Evolutionary conservation across 2,797 vertebrate genomes (phyloP).

Genomic region (Selene dorsalis): DNA sequence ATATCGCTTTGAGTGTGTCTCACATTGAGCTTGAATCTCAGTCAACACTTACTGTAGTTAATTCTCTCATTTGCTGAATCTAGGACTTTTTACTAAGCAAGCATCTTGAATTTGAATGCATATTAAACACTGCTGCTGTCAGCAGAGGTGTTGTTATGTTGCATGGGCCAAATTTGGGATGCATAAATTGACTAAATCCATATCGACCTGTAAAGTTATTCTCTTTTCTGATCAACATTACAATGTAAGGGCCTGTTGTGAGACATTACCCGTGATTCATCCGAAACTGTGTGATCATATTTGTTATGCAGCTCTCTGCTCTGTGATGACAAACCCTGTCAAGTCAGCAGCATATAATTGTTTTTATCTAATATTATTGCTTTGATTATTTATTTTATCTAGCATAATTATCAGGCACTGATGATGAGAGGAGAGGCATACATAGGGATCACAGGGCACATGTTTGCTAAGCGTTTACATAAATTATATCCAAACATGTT

Average conservation of each 20-base stretch:
- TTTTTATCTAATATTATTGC: not conserved
- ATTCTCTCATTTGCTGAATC: conserved; percentile 47
- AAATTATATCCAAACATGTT: conserved; percentile 24
- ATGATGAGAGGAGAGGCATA: not conserved
- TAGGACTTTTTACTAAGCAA: conserved; percentile 30
- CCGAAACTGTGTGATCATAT: not conserved
- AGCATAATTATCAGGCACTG: not conserved
- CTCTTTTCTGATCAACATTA: not conserved
- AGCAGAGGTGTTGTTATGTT: conserved; percentile 34
- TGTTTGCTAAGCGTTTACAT: conserved; percentile 33
- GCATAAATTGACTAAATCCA: conserved; percentile 29
- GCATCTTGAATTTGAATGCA: conserved; percentile 37
- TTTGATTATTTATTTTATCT: not conserved
- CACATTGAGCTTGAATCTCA: conserved; percentile 9
- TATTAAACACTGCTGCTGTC: conserved; percentile 35
- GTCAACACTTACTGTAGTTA: conserved; percentile 8
- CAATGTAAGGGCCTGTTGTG: not conserved
- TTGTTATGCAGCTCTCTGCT: not conserved
- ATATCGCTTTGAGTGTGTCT: conserved; percentile 20
- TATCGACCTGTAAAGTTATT: not conserved
- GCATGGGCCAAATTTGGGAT: not conserved
- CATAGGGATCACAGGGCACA: not conserved
- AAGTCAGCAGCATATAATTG: too few relatives aligned
- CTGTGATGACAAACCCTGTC: not conserved
- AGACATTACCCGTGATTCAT: not conserved